phyloP scores from a whole-genome alignment of 2,113 vertebrate genomes.

The Tiliqua scincoides region DNA sequence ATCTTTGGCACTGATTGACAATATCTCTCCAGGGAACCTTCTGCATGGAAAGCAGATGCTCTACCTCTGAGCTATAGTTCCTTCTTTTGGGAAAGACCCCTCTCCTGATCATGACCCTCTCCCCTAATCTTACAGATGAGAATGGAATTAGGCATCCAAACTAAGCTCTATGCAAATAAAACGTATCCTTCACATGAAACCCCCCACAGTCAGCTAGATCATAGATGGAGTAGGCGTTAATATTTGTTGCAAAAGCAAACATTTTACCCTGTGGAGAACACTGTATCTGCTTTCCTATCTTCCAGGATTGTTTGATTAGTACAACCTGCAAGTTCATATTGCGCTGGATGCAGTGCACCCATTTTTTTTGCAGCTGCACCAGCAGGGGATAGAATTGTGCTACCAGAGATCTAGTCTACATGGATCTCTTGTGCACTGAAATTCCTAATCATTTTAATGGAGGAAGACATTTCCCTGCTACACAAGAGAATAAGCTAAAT shows the following conservation, averaged over 20 bases:
- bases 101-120: too few species aligned
- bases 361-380: too few species aligned
- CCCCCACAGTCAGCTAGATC: not conserved
- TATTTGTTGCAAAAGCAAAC: not conserved
- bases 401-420: not conserved
- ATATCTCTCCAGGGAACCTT: too few species aligned
- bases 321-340: constrained; percentile 16
- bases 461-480: not conserved
- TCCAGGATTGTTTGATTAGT: constrained; percentile 67
- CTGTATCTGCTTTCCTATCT: constrained; percentile 30
- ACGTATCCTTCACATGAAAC: not conserved
- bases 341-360: too few species aligned
- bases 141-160: not conserved
- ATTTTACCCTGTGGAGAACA: not conserved
- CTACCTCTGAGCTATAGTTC: too few species aligned
- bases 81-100: too few species aligned
- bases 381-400: too few species aligned
- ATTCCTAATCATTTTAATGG: not conserved
- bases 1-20: too few species aligned
- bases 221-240: not conserved
- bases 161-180: not conserved
- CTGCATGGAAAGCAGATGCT: too few species aligned
- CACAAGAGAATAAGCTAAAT: not conserved
- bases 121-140: not conserved
- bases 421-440: not conserved